Evolutionary conservation across 2,888 invertebrate species (phyloP).

Genomic region (Eremobia ochroleuca): DNA sequence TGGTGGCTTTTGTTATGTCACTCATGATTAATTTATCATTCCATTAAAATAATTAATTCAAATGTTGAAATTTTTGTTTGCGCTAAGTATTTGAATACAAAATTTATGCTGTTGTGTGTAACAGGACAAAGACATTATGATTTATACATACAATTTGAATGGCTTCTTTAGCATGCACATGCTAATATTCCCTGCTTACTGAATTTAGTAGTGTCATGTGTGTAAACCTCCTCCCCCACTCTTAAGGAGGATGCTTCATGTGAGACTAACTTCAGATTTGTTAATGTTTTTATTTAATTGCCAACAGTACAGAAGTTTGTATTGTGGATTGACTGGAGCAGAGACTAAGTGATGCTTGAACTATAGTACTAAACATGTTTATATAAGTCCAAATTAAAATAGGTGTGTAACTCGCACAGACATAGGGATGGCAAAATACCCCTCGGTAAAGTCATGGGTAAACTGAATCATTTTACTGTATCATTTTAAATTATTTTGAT

Average conservation of each 20-base stretch:
- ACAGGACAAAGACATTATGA: conserved; percentile 37
- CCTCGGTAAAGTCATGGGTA: background rate
- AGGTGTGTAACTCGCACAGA: conserved; percentile 2
- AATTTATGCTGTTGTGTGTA: conserved; percentile 50
- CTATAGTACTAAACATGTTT: conserved; percentile 12
- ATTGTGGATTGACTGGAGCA: conserved; percentile 27
- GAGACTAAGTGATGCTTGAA: conserved; percentile 34
- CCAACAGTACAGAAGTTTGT: conserved; percentile 32
- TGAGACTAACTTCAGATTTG: conserved; percentile 65
- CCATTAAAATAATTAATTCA: conserved; percentile 58
- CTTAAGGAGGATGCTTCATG: conserved; percentile 40
- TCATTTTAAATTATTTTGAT: background rate
- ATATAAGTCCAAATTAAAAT: background rate
- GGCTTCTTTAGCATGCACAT: conserved; percentile 46
- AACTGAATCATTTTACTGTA: conserved; percentile 3
- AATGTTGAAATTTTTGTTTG: conserved; percentile 47
- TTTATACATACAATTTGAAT: conserved; percentile 46
- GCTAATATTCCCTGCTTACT: conserved; percentile 42
- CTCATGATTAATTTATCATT: conserved; percentile 49
- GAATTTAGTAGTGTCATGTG: conserved; percentile 29
- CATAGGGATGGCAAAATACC: background rate
- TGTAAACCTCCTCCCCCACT: conserved; percentile 35
- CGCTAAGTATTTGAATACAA: conserved; percentile 38
- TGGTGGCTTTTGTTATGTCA: conserved; percentile 61
- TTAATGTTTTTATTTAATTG: conserved; percentile 43